These are phyloP conservation scores for Belonocnema kinseyi DNA, from an alignment of 1,140 invertebrate genomes.

Conservation along the genomic window DNA sequence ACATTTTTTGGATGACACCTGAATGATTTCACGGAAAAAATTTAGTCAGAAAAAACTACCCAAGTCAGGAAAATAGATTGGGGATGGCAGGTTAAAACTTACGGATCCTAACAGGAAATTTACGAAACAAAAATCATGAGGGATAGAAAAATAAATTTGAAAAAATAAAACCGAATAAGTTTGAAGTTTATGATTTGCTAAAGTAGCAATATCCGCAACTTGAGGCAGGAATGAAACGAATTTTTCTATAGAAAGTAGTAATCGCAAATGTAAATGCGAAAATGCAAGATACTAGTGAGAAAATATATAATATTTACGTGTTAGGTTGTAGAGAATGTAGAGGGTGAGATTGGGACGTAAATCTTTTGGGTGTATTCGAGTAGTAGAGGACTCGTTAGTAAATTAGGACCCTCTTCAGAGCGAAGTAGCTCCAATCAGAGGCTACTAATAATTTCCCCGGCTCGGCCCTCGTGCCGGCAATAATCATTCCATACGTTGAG, in stretches of 20 bases:
- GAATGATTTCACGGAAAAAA: too few species aligned
- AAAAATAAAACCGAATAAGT: constrained; percentile 26
- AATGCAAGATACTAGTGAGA: background rate
- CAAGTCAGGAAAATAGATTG: too few species aligned
- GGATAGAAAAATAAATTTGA: too few species aligned
- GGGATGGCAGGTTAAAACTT: too few species aligned
- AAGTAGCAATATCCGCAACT: too few species aligned
- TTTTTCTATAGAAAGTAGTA: constrained; percentile 42
- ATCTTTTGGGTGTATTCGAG: constrained; percentile 51
- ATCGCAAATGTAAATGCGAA: constrained; percentile 16
- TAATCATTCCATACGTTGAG: constrained; percentile 67
- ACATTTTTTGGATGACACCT: too few species aligned
- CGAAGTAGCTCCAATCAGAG: constrained; percentile 68
- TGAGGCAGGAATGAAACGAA: background rate
- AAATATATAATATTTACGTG: constrained; percentile 38
- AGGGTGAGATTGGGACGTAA: constrained; percentile 50
- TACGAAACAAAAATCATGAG: too few species aligned
- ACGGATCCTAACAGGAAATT: too few species aligned
- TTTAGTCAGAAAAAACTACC: too few species aligned
- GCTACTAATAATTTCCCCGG: constrained; percentile 70
- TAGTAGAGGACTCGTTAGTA: constrained; percentile 59
- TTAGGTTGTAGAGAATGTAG: constrained; percentile 14
- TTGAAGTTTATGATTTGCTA: constrained; percentile 5
- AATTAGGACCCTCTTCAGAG: constrained; percentile 60
- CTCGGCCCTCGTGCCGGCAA: constrained; percentile 60